These are phyloP conservation scores for Mactromeris polynyma DNA, from an alignment of 2,888 invertebrate genomes.

Conservation along the genomic window DNA sequence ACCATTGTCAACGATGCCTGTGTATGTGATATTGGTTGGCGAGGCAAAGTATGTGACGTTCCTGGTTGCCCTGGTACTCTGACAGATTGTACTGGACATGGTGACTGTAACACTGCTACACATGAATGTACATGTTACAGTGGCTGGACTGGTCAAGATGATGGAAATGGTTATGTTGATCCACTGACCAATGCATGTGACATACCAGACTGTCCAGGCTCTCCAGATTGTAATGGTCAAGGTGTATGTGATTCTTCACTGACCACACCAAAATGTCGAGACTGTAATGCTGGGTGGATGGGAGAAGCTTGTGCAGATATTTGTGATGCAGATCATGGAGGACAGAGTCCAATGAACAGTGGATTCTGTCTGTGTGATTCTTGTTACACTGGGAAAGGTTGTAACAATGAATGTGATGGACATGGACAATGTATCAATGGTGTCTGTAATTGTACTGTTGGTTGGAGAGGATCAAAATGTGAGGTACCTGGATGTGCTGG, in stretches of 20 bases:
- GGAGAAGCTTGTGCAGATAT: slow-evolving; percentile 75
- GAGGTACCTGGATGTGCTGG: slow-evolving; percentile 78
- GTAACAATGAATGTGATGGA: slow-evolving; percentile 71
- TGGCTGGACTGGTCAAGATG: slow-evolving; percentile 76
- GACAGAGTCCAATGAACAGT: slow-evolving; percentile 73
- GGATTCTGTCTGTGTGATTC: slow-evolving; percentile 73
- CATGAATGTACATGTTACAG: slow-evolving; percentile 76
- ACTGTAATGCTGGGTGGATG: slow-evolving; percentile 76
- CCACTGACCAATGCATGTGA: slow-evolving; percentile 72
- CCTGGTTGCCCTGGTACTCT: slow-evolving; percentile 79
- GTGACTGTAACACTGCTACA: slow-evolving; percentile 75
- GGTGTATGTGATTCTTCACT: slow-evolving; percentile 71
- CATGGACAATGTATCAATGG: slow-evolving; percentile 66
- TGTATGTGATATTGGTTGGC: slow-evolving; percentile 77
- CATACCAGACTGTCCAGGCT: slow-evolving; percentile 78
- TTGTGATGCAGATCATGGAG: slow-evolving; percentile 73
- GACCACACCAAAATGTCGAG: slow-evolving; percentile 73
- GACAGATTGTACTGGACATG: slow-evolving; percentile 77
- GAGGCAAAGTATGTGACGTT: slow-evolving; percentile 77
- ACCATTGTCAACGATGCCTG: slow-evolving; percentile 67
- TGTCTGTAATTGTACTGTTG: slow-evolving; percentile 73
- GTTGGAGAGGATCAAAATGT: slow-evolving; percentile 76
- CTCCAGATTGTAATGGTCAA: slow-evolving; percentile 76
- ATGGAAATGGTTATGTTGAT: slow-evolving; percentile 39
- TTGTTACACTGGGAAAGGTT: slow-evolving; percentile 75